Conservation (phyloP, 2,113 vertebrate species). For the western clawed frog (Xenopus tropicalis) region DNA sequence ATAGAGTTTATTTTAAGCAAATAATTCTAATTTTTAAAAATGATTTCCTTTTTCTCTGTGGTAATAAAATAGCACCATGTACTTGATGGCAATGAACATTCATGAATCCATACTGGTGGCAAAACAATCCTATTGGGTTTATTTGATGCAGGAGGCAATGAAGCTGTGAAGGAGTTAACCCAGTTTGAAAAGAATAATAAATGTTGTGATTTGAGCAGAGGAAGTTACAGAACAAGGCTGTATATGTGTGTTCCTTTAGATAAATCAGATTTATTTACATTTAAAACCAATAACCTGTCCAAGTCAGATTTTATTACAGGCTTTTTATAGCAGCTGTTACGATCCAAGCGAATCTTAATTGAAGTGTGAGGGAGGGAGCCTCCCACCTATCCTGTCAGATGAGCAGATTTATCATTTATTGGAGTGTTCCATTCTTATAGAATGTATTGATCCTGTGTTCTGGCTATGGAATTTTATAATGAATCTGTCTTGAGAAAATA, state of each 20-base stretch:
- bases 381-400: not conserved
- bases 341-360: constrained; percentile 3
- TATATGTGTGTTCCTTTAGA: not conserved
- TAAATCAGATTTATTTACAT: constrained; percentile 7
- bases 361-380: not conserved
- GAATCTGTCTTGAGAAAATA: constrained; percentile 7
- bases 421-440: constrained; percentile 3
- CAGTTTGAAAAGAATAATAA: too few relatives aligned
- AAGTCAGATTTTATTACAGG: not conserved
- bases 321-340: constrained; percentile 10
- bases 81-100: too few relatives aligned
- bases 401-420: constrained; percentile 14
- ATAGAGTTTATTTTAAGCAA: too few relatives aligned
- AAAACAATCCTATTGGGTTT: too few relatives aligned
- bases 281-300: constrained; percentile 2
- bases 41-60: too few relatives aligned
- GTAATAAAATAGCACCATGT: too few relatives aligned
- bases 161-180: too few relatives aligned
- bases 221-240: not conserved
- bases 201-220: not conserved
- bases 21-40: too few relatives aligned
- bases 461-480: constrained; percentile 15
- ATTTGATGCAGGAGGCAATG: too few relatives aligned
- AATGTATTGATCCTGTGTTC: constrained; percentile 25
- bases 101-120: too few relatives aligned